Evolutionary conservation across 2,888 invertebrate species (phyloP), one percentile per base, ranked within the genome.

Genomic region (Pristionchus arcanus): DNA sequence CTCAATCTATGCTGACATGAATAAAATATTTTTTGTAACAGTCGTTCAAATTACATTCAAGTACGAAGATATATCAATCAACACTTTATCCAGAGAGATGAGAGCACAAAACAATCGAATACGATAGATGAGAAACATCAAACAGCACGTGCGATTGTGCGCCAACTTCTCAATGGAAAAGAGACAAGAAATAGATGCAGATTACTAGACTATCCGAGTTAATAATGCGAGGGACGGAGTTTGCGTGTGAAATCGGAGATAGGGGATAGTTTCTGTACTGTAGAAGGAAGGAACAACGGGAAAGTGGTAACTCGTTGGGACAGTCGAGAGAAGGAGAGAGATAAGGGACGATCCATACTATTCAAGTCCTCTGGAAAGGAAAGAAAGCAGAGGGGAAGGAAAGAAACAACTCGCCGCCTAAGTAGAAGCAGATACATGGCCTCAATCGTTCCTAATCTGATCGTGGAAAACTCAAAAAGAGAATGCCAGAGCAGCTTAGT

Each of bases 361-460:
- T n/a, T 68, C 28, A 28, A n/a, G 15, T 68, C 31, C 68, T 25
- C n/a, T 11, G 42, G 21, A 68, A 31, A 15, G 15, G 68, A 13
- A 31, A 9, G 68, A 71, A 19, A 71, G 71, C 71, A 19, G 71
- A 34, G 13, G 71, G n/a, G 34, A 34, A 7, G 37, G 81, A 42
- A 81, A 42, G 49, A 34, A 49, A 49, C 25, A n/a, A 11, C 9
- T 49, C 49, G 28, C 81, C 16, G 81, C 81, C 81, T 81, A 81
- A 81, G 81, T 81, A 81, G 81, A 49, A 53, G 81, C 77, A 42
- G 77, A 37, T 15, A 49, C n/a, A 81, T 81, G 81, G 81, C 81
- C 81, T 81, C 81, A 53, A 77, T 77, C 49, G 49, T 81, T 49
- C 81, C 81, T 81, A 81, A 81, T 81, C 81, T 81, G 81, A 19